Base-by-base conservation (phyloP, 2,797 vertebrate species). In the Labeo calbasu region DNA sequence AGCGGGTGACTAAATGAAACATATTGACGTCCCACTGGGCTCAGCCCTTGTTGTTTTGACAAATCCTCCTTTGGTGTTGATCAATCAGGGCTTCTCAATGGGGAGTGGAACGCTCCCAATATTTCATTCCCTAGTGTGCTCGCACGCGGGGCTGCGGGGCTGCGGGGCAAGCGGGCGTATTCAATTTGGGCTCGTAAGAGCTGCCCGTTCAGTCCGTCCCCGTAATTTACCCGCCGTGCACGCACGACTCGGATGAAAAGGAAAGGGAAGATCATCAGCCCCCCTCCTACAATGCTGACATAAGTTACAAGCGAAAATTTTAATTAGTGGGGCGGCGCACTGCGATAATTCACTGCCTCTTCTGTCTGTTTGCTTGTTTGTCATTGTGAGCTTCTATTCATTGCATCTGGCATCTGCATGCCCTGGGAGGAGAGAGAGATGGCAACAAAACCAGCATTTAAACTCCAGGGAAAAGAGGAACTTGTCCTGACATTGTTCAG, bases 221-320 rank as follows among this genome's bases (percentile, higher is more conserved):
- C 65, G 83, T 88, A 88, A 94, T 94, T 94, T 92, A 92, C 76
- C 70, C 57, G 40, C 50, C 48, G 92, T 89, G 89, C 89, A 85
- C 93, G 92, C 92, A 92, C 91, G 91, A 88, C 92, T 89, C 87
- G 91, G 92, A 94, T 94, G 90, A 94, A 95, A 94, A 94, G 87
- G 92, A 94, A 95, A 88, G 88, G 91, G 93, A 92, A 95, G 91
- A 92, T 93, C 91, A 91, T 92, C 92, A 90, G 90, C 87, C 92
- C 86, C 84, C 89, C 87, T 91, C 69, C 69, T 96, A 94, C 96
- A 96, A 96, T 94, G 94, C 96, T 96, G 96, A 96, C 96, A 96
- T 96, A 97, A 97, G 95, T 98, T 98, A 98, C 97, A 98, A 98
- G 97, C 96, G 95, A 97, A 97, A 97, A 98, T 98, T 99, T 99